These are phyloP conservation scores for Lagorchestes hirsutus DNA, from an alignment of 2,797 vertebrate species.

Conservation along the genomic window DNA sequence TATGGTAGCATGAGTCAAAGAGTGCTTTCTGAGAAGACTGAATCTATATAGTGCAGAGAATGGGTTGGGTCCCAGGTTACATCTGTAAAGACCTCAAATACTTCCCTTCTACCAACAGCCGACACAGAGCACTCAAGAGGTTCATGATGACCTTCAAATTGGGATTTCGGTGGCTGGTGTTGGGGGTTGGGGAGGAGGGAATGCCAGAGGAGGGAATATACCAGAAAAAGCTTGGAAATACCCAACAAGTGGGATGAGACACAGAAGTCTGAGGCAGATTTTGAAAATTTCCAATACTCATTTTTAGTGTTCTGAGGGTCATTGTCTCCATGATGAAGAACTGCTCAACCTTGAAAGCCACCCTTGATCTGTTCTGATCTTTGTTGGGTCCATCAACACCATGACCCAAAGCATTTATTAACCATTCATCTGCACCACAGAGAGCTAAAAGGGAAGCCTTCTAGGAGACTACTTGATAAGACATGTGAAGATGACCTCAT, in stretches of 20 bases:
- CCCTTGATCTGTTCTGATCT: too few relatives aligned
- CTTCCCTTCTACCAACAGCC: background rate
- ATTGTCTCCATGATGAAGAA: background rate
- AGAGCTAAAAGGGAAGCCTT: too few relatives aligned
- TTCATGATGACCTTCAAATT: background rate
- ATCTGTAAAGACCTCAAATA: background rate
- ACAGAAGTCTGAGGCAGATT: background rate
- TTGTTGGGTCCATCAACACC: too few relatives aligned
- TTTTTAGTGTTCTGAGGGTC: background rate
- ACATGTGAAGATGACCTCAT: too few relatives aligned
- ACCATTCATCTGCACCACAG: too few relatives aligned
- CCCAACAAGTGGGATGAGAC: background rate
- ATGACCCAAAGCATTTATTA: too few relatives aligned
- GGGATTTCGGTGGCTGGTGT: background rate
- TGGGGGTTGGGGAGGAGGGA: background rate
- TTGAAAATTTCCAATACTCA: background rate
- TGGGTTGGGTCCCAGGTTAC: too few relatives aligned
- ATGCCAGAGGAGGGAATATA: background rate
- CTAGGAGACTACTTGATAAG: too few relatives aligned
- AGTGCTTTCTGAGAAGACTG: background rate
- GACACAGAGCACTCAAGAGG: background rate
- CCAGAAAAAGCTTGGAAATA: background rate
- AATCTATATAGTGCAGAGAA: background rate
- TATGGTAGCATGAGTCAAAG: background rate
- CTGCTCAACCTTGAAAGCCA: too few relatives aligned